These are phyloP conservation scores for Amyelois transitella DNA, from an alignment of 1,140 invertebrate genomes.

Conservation along the genomic window DNA sequence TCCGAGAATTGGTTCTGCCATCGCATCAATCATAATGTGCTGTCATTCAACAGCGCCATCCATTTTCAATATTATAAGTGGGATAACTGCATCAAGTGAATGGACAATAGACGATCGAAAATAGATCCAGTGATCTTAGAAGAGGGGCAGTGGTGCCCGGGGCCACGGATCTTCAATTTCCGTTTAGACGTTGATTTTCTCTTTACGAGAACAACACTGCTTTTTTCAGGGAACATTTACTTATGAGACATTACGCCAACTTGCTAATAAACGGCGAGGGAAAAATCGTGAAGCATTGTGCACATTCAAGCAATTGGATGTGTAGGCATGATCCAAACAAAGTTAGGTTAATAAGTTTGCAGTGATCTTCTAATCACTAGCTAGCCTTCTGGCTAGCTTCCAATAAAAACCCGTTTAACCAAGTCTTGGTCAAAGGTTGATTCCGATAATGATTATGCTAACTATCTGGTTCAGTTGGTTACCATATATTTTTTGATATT, in stretches of 20 bases:
- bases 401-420: too few relatives aligned
- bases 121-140: background rate
- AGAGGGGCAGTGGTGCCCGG: slow-evolving; percentile 35
- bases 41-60: background rate
- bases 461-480: too few relatives aligned
- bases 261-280: too few relatives aligned
- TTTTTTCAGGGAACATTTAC: slow-evolving; percentile 20
- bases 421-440: too few relatives aligned
- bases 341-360: too few relatives aligned
- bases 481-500: background rate
- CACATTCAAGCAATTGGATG: too few relatives aligned
- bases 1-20: background rate
- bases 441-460: too few relatives aligned
- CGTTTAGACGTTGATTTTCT: slow-evolving; percentile 51
- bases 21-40: background rate
- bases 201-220: slow-evolving; percentile 43
- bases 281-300: too few relatives aligned
- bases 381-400: too few relatives aligned
- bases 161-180: slow-evolving; percentile 61
- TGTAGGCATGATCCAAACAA: too few relatives aligned
- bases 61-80: background rate
- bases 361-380: too few relatives aligned
- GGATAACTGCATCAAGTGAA: background rate
- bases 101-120: background rate
- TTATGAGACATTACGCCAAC: slow-evolving; percentile 13